Percentiles rank a stretch among this genome's conserved stretches.
Evolutionary conservation across 1,140 invertebrate species (phyloP).

Genomic region (Aphis gossypii): DNA sequence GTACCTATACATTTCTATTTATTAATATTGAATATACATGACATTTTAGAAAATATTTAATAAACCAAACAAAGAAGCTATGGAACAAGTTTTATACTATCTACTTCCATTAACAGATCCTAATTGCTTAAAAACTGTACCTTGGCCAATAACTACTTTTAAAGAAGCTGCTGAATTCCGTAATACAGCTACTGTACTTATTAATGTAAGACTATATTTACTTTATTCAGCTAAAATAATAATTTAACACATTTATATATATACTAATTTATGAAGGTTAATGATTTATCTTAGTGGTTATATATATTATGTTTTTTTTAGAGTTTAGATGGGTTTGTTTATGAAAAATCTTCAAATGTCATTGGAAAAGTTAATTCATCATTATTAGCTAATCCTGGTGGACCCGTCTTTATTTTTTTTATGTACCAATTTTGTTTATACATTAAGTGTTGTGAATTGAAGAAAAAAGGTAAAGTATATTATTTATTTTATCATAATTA

Average conservation of each 20-base stretch:
- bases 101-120: background rate
- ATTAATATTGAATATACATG: background rate
- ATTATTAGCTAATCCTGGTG: conserved; percentile 51
- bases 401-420: conserved; percentile 30
- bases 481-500: background rate
- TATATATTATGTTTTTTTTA: background rate
- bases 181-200: background rate
- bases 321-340: conserved; percentile 39
- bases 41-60: conserved; percentile 43
- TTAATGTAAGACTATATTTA: conserved; percentile 17
- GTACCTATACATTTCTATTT: background rate
- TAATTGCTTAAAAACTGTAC: conserved; percentile 40
- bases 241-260: background rate
- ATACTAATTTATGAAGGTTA: background rate
- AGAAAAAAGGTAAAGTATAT: conserved; percentile 25
- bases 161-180: conserved; percentile 53
- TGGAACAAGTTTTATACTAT: conserved; percentile 45
- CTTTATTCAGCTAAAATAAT: background rate
- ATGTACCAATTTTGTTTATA: conserved; percentile 51
- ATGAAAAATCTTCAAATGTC: conserved; percentile 39
- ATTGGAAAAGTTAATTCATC: conserved; percentile 46
- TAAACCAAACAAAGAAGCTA: conserved; percentile 50
- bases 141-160: conserved; percentile 32
- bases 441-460: conserved; percentile 9
- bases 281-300: background rate